Base-by-base conservation (phyloP, 2,888 invertebrate genomes). In the Lacanobia oleracea region DNA sequence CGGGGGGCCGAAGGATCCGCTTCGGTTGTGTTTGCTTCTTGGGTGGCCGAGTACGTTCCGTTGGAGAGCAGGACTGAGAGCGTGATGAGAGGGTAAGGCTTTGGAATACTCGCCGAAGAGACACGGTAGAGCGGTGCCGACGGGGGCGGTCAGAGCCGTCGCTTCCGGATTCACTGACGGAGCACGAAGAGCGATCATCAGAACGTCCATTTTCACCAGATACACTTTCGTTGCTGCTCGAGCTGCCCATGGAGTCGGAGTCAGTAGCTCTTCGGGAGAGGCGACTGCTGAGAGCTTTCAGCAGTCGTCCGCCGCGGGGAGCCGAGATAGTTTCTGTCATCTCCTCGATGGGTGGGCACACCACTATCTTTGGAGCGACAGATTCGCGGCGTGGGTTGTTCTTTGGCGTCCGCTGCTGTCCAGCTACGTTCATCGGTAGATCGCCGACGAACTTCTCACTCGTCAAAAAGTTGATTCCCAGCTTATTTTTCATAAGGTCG, bases 1-100 rank as follows among this genome's bases (percentile, higher is more conserved):
- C 97, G 1, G 98, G 98, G 65, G 98, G 97, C 53, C 98, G 96
- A 12, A 98, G 95, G 78, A 98, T 98, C 85, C 97, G 97, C 89
- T 98, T 98, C 1, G 98, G 98, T 72, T 97, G 96, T 51, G 95
- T 93, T 87, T 97, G 97, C 85, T 97, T 97, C 88, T 97, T 96
- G 18, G 94, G 93, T 72, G 91, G 93, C 14, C 95, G 91, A 53
- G 93, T 89, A 10, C 94, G 91, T 75, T 95, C 94, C 16, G 92
- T 93, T 45, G 97, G 97, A 72, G 96, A 97, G 91, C 97, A 97
- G 59, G 97, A 97, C 66, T 97, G 96, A 7, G 97, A 97, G 68
- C 97, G 96, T 21, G 96, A 95, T 18, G 97, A 96, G 54, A 97
- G 93, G 84, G 96, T 97, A 63, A 98, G 93, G 85, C 96, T 97